Conservation (phyloP, 1,140 invertebrate species). For the Panagrolaimus sp. region DNA sequence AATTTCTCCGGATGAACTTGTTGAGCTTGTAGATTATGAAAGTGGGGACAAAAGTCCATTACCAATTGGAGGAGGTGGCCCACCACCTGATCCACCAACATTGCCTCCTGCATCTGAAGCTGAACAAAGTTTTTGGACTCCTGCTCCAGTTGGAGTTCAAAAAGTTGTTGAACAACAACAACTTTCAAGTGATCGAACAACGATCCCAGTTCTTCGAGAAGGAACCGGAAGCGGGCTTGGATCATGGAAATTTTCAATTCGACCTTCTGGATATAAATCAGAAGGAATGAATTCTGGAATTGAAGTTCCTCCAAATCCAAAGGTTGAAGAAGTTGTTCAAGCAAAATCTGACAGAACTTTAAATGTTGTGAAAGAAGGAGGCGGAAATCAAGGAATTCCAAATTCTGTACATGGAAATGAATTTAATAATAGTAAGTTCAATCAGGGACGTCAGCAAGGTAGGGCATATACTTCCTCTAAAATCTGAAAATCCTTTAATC, state of each 20-base stretch:
- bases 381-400: neutral
- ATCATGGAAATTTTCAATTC: neutral
- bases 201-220: neutral
- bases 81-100: neutral
- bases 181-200: neutral
- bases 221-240: neutral
- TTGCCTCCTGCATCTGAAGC: neutral
- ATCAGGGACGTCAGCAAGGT: too few relatives aligned
- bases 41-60: neutral
- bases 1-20: neutral
- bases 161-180: neutral
- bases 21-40: constrained; percentile 1
- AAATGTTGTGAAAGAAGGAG: neutral
- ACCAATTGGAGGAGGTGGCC: neutral
- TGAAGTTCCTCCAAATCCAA: neutral
- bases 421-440: constrained; percentile 3
- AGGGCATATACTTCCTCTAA: too few relatives aligned
- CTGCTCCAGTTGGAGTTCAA: neutral
- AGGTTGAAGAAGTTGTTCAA: neutral
- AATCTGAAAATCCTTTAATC: too few relatives aligned
- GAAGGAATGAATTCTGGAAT: neutral
- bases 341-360: neutral
- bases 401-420: neutral
- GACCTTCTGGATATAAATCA: neutral
- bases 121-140: neutral